Conservation (phyloP, 2,888 invertebrate species). For the Epinotia bilunana region DNA sequence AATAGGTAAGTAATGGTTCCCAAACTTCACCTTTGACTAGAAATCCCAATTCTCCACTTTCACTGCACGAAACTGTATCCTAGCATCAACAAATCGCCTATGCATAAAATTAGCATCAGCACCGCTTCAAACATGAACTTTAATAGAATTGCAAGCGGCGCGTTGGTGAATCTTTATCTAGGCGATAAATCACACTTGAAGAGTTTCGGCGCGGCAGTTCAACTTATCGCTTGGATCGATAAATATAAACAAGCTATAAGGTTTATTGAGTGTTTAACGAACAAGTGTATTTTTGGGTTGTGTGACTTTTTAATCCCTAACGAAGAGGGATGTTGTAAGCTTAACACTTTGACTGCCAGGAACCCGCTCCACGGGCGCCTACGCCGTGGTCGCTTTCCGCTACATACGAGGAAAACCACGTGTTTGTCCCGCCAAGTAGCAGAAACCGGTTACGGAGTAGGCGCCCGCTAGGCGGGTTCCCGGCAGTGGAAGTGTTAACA, state of each 20-base stretch:
- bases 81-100: constrained; percentile 30
- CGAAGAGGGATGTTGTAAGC: too few relatives aligned
- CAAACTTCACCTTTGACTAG: background rate
- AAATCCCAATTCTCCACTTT: background rate
- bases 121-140: constrained; percentile 32
- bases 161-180: constrained; percentile 40
- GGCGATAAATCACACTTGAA: constrained; percentile 43
- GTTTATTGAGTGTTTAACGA: constrained; percentile 35
- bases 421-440: too few relatives aligned
- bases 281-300: constrained; percentile 11
- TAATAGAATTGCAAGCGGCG: constrained; percentile 36
- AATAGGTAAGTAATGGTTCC: background rate
- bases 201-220: constrained; percentile 40
- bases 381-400: too few relatives aligned
- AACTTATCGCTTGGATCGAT: constrained; percentile 38
- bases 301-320: background rate
- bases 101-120: constrained; percentile 42
- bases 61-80: constrained; percentile 1
- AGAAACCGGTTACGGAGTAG: too few relatives aligned
- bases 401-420: too few relatives aligned
- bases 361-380: too few relatives aligned
- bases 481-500: too few relatives aligned
- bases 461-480: too few relatives aligned
- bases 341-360: too few relatives aligned
- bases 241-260: constrained; percentile 37